Conservation (phyloP, 1,140 invertebrate genomes). For the Goniozus legneri region DNA sequence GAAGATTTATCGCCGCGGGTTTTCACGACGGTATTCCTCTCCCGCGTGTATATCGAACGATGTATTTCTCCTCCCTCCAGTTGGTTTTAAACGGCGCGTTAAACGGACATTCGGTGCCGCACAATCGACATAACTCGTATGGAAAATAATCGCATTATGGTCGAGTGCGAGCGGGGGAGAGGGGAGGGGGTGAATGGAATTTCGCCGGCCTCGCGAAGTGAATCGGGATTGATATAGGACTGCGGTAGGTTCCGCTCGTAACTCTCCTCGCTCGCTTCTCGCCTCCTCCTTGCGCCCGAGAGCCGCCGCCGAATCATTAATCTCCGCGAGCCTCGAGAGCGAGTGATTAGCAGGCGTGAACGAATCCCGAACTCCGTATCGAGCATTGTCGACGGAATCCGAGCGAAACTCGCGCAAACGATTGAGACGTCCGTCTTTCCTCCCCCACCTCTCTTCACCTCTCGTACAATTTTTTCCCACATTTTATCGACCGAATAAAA, state of each 20-base stretch:
- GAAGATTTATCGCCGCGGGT: too few species aligned
- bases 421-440: slow-evolving; percentile 35
- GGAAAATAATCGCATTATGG: too few species aligned
- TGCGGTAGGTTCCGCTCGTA: slow-evolving; percentile 40
- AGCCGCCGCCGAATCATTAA: slow-evolving; percentile 35
- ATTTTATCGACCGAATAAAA: too few species aligned
- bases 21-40: too few species aligned
- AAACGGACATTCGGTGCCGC: too few species aligned
- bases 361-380: slow-evolving; percentile 29
- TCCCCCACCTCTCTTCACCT: too few species aligned
- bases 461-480: too few species aligned
- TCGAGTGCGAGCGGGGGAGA: neutral
- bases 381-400: slow-evolving; percentile 26
- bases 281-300: too few species aligned
- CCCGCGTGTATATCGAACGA: too few species aligned
- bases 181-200: slow-evolving; percentile 7
- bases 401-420: slow-evolving; percentile 26
- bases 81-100: slow-evolving; percentile 10
- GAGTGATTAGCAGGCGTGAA: slow-evolving; percentile 39
- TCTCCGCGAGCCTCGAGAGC: slow-evolving; percentile 24
- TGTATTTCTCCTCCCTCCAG: slow-evolving; percentile 5
- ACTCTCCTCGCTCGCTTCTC: slow-evolving; percentile 25
- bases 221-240: slow-evolving; percentile 40
- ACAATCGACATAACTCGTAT: too few species aligned
- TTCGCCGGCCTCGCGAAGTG: slow-evolving; percentile 23